Evolutionary conservation across 2,888 invertebrate genomes (phyloP), one percentile per base, ranked within the genome.

Genomic region (Drosophila nigricruria): DNA sequence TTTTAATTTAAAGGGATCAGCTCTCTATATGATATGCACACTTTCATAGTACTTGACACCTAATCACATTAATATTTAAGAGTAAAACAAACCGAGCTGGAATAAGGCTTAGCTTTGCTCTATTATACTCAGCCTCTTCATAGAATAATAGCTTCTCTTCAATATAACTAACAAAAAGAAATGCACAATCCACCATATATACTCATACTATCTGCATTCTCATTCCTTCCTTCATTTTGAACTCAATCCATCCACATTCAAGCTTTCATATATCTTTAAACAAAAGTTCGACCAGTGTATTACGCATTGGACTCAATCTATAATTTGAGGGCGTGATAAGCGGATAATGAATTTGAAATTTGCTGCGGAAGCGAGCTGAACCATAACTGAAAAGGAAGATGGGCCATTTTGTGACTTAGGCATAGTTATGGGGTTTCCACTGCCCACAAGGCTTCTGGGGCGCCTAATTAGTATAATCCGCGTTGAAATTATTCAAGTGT

Each of bases 381-480:
- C 36, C 43, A 30, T 53, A 42, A 38, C 50, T 14, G 20, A 32
- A 20, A 32, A 27, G 50, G 20, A 36, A 58, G 49, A 40, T n/a
- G 18, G 32, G 23, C 4, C 4, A 52, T 10, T 14, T 70, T 70
- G 61, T 25, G 52, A 60, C 65, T 75, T 63, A 32, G 73, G 47
- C 34, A 79, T 79, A 63, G 70, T 75, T 62, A 36, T 47, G 76
- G 70, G 59, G 64, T 40, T 65, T 57, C 59, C 27, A 58, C 42
- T 49, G 57, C 36, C 70, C 73, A 68, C 58, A 49, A 70, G 53
- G 85, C 69, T 72, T 70, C 74, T 81, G 79, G 81, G 50, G 73
- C 80, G 82, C 87, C 87, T 89, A 89, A 89, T 89, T 91, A 91
- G 89, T 89, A 90, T 91, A 90, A 89, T 91, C 89, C 91, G 86